Evolutionary conservation across 2,888 invertebrate species (phyloP), one percentile per base, ranked within the genome.

Genomic region (Tigriopus californicus): DNA sequence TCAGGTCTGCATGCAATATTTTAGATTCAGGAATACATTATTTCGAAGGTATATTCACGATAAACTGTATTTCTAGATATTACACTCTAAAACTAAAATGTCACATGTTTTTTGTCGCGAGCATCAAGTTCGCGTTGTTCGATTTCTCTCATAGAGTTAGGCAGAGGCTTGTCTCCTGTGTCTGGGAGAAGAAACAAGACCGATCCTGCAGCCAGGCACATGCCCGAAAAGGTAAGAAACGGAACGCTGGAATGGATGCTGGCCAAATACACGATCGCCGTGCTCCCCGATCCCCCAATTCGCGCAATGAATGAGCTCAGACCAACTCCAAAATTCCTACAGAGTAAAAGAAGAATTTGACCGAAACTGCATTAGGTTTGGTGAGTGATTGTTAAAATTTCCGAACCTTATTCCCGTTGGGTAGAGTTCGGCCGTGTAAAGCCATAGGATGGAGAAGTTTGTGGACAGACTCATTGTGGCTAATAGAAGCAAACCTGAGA

Each of bases 381-480:
- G n/a, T n/a, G n/a, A n/a, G n/a, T n/a, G n/a, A n/a, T n/a, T n/a
- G n/a, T 44, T 15, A 5, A 15, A 44, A 18, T 18, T 44, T 44
- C 46, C 22, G 22, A 18, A 44, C 56, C 56, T 42, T 18, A 42
- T 42, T 20, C 44, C 44, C 2, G 56, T 56, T 18, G 56, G 56
- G 20, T 44, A 56, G 22, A 56, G 20, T 44, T 56, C 56, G 42
- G 56, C 10, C 6, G 56, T 56, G 22, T 56, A 56, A n/a, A 44
- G 41, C 56, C 56, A 56, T 10, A 56, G 22, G 15, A 56, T 56
- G 24, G 56, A 20, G 20, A 56, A 56, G 15, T 12, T 56, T 20
- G 25, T 46, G n/a, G 56, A 56, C 8, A 56, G 22, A 24, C 42
- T 44, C 13, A 56, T n/a, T 13, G 20, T 56, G 12, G 46, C 56